phyloP scores from a whole-genome alignment of 1,140 invertebrate genomes.

The Nasonia giraulti region DNA sequence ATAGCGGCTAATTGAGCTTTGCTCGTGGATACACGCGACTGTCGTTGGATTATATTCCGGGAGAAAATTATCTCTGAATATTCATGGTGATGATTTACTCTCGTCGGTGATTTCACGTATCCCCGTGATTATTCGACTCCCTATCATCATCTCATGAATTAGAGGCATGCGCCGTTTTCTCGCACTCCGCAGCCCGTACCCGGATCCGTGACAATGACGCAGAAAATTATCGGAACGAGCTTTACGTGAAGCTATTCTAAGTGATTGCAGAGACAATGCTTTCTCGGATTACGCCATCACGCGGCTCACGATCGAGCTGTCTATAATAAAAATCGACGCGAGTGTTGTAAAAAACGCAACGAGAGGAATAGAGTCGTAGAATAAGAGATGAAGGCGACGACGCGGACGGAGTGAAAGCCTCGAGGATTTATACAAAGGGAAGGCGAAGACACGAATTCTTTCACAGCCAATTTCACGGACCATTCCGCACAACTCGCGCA shows the following conservation, averaged over 20 bases:
- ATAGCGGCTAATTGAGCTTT: neutral
- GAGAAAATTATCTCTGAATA: neutral
- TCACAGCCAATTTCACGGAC: constrained; percentile 1
- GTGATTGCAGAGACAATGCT: neutral
- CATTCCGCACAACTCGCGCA: neutral
- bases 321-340: neutral
- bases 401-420: neutral
- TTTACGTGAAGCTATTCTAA: constrained; percentile 1
- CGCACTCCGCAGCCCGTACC: neutral
- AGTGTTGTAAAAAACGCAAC: neutral
- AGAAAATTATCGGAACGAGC: constrained; percentile 8
- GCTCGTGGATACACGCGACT: neutral
- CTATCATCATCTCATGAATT: neutral
- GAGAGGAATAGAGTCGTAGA: neutral
- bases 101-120: neutral
- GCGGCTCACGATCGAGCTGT: neutral
- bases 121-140: neutral
- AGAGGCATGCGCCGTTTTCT: neutral
- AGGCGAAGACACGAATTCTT: neutral
- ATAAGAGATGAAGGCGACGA: neutral
- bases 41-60: neutral
- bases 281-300: neutral
- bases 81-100: neutral
- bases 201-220: neutral
- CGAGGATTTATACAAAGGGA: neutral